These are phyloP conservation scores for Drosophila teissieri DNA, from an alignment of 1,140 invertebrate species.

Conservation along the genomic window DNA sequence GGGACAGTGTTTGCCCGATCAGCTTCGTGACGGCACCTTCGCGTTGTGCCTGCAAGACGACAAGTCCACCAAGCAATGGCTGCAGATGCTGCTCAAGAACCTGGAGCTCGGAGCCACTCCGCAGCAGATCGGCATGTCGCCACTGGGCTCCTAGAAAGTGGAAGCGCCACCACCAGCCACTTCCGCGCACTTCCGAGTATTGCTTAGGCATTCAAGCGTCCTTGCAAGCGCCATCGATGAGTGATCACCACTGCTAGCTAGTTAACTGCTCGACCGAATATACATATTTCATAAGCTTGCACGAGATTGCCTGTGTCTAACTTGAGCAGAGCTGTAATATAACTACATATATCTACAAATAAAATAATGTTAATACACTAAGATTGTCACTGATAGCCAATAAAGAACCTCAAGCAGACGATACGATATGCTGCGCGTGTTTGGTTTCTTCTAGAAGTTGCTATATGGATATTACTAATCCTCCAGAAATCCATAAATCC, in stretches of 20 bases:
- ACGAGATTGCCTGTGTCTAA: conserved; percentile 16
- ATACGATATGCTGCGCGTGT: background rate
- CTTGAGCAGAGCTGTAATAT: conserved; percentile 31
- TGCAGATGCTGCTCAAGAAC: conserved; percentile 96
- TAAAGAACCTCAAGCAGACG: conserved; percentile 17
- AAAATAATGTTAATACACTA: conserved; percentile 16
- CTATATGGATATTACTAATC: too few species aligned
- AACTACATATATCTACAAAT: conserved; percentile 1
- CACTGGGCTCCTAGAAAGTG: conserved; percentile 85
- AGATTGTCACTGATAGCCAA: conserved; percentile 22
- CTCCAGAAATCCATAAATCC: too few species aligned
- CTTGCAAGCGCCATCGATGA: conserved; percentile 1
- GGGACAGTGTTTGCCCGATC: conserved; percentile 98
- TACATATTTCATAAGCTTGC: conserved; percentile 15
- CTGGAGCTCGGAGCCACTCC: conserved; percentile 89
- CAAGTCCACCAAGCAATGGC: conserved; percentile 98
- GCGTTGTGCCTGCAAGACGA: conserved; percentile 92
- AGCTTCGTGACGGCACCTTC: conserved; percentile 97
- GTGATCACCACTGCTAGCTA: background rate
- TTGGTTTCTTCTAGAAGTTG: background rate
- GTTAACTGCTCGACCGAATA: conserved; percentile 10
- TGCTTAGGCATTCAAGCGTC: background rate
- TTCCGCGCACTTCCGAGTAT: background rate
- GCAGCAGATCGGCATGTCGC: conserved; percentile 87
- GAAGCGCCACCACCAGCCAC: background rate